Evolutionary conservation across 1,140 invertebrate genomes (phyloP).

Genomic region (Hylaeus volcanicus): DNA sequence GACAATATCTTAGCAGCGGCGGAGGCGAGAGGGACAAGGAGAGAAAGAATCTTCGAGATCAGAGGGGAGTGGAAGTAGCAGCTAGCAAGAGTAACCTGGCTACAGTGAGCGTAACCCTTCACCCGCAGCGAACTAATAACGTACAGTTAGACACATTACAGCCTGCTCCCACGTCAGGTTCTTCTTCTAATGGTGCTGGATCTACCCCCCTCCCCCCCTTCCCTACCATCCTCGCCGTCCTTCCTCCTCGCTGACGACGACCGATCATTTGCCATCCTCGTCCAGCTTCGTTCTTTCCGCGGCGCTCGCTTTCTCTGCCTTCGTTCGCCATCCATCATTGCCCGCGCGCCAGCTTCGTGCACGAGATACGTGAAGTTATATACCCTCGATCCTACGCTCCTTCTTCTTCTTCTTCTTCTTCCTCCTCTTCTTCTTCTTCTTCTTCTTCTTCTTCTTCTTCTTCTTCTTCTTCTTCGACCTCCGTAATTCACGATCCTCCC

Average conservation of each 20-base stretch:
- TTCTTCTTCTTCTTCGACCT: conserved; percentile 30
- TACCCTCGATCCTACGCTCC: conserved; percentile 39
- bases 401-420: conserved; percentile 7
- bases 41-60: conserved; percentile 16
- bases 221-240: neutral
- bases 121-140: conserved; percentile 72
- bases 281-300: neutral
- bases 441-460: neutral
- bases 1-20: conserved; percentile 70
- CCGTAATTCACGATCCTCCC: conserved; percentile 56
- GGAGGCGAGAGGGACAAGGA: conserved; percentile 23
- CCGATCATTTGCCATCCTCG: conserved; percentile 1
- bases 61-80: conserved; percentile 3
- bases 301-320: conserved; percentile 21
- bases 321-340: conserved; percentile 58
- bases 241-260: conserved; percentile 15
- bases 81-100: conserved; percentile 55
- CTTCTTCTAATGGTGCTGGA: conserved; percentile 62
- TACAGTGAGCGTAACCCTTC: conserved; percentile 73
- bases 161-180: conserved; percentile 64
- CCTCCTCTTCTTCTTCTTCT: neutral
- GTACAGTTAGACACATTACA: conserved; percentile 71
- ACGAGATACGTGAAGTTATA: conserved; percentile 57
- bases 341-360: conserved; percentile 49
- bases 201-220: conserved; percentile 15